A percentile compares a stretch with the other conserved stretches of the same genome.
Evolutionary conservation across 2,113 vertebrate genomes (phyloP).

Genomic region (Siniperca knerii): DNA sequence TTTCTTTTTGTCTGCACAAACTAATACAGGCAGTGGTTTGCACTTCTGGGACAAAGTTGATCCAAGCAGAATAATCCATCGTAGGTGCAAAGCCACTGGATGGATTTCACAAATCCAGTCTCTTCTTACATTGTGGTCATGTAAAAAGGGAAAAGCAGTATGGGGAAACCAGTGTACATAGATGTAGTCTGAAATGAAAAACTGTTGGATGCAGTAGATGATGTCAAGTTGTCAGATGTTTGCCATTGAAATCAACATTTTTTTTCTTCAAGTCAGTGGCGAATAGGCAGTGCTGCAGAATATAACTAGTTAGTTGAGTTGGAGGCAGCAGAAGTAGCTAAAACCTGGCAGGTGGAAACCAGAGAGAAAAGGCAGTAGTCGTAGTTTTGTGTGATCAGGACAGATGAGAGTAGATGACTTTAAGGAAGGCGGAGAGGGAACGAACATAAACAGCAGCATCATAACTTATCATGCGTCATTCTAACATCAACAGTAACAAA

Average conservation of each 20-base stretch:
- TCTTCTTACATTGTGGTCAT: conserved; percentile 42
- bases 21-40: conserved; percentile 14
- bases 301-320: conserved; percentile 35
- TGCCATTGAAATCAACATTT: conserved; percentile 36
- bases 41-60: conserved; percentile 12
- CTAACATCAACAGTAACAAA: conserved; percentile 33
- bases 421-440: conserved; percentile 9
- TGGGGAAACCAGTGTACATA: conserved; percentile 66
- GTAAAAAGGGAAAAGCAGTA: conserved; percentile 23
- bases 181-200: conserved; percentile 54
- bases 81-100: conserved; percentile 3
- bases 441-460: conserved; percentile 65
- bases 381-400: conserved; percentile 10
- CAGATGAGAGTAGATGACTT: not conserved
- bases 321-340: conserved; percentile 30
- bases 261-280: conserved; percentile 37
- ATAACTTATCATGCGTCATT: conserved; percentile 43
- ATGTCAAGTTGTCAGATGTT: conserved; percentile 67
- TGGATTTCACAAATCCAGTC: conserved; percentile 12
- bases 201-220: conserved; percentile 53
- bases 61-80: conserved; percentile 3
- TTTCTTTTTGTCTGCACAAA: conserved; percentile 37
- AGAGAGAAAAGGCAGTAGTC: not conserved
- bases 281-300: conserved; percentile 38
- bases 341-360: not conserved